These are phyloP conservation scores for Hyalella azteca DNA, from an alignment of 2,888 invertebrate species.

Conservation along the genomic window DNA sequence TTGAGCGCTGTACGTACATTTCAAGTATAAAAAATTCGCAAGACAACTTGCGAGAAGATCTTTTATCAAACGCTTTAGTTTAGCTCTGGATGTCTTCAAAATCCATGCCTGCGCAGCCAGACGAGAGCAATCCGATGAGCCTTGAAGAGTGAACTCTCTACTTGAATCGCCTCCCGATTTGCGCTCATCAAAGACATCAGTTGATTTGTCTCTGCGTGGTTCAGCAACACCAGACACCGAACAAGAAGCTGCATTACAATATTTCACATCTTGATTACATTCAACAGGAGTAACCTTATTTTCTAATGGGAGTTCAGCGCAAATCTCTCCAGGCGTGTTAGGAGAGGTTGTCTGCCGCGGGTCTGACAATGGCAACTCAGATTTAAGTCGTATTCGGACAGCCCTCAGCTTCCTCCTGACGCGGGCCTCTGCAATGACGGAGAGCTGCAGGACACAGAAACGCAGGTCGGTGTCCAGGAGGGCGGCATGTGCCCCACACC, in stretches of 20 bases:
- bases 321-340: neutral
- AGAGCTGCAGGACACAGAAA: constrained; percentile 52
- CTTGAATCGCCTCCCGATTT: neutral
- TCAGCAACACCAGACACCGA: neutral
- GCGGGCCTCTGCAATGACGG: constrained; percentile 35
- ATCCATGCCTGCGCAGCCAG: neutral
- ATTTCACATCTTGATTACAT: neutral
- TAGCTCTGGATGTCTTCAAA: neutral
- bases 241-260: neutral
- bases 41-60: constrained; percentile 43
- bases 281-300: no score
- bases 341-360: no score
- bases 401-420: neutral
- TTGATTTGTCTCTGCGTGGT: neutral
- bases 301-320: neutral
- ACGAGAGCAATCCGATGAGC: neutral
- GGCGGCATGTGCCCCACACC: constrained; percentile 43
- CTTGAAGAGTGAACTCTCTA: no score
- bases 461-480: constrained; percentile 50
- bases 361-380: no score
- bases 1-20: constrained; percentile 49
- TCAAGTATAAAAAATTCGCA: constrained; percentile 45
- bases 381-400: neutral
- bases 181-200: neutral
- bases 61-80: constrained; percentile 40